Evolutionary conservation across 2,113 vertebrate species (phyloP).

Genomic region (Crotalus viridis): DNA sequence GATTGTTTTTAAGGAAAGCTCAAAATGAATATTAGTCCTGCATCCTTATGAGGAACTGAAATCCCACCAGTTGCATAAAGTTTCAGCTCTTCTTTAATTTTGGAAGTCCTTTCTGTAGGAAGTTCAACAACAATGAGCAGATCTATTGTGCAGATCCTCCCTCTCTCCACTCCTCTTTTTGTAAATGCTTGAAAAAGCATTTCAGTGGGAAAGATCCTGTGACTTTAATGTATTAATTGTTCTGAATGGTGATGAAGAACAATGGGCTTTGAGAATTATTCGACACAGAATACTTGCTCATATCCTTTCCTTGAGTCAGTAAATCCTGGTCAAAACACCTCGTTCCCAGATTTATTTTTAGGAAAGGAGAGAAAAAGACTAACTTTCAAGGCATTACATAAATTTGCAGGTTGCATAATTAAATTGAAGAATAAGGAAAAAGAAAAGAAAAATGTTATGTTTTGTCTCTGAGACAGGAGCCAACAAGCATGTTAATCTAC

Average conservation of each 20-base stretch:
- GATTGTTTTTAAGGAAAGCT: not conserved
- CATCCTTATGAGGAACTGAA: not conserved
- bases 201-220: not conserved
- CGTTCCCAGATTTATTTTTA: not conserved
- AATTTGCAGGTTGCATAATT: not conserved
- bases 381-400: not conserved
- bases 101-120: not conserved
- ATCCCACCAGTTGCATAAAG: not conserved
- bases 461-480: not conserved
- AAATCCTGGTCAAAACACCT: not conserved
- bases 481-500: not conserved
- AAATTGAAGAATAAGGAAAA: not conserved
- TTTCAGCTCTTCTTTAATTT: not conserved
- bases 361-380: not conserved
- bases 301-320: not conserved
- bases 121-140: not conserved
- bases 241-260: not conserved
- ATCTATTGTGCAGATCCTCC: not conserved
- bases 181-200: not conserved
- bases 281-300: not conserved
- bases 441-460: not conserved
- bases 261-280: not conserved
- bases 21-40: not conserved
- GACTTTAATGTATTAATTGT: not conserved
- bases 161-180: not conserved